Base-by-base conservation (phyloP, 2,113 vertebrate species). In the Motacilla tschutschensis region DNA sequence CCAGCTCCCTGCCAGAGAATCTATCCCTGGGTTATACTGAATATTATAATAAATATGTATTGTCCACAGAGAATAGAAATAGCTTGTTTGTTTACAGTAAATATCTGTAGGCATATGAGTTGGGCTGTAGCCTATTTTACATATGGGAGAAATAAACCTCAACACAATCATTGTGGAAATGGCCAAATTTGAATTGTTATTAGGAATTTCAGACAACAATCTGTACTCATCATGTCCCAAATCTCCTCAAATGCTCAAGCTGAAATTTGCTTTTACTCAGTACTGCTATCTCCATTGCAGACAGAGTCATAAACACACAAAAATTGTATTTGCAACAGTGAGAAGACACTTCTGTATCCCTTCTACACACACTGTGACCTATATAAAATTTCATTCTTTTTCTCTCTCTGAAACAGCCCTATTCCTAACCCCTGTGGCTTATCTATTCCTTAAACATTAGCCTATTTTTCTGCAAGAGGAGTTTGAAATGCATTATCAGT, bases 11-110 rank as follows among this genome's bases (percentile, higher is more conserved):
- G 24, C 51, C 44, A 67, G 57, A 46, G 63, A 73, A 83, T 77
- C 6, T 67, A 1, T 83, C 62, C 82, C 72, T 59, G 64, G 33
- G 31, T 55, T 85, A 38, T 66, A 43, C 4, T 88, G 17, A 20
- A 21, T 46, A 51, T 69, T 79, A 43, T 53, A 50, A n/a, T 83
- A 90, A 91, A 85, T 57, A 33, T 55, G 15, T 64, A 58, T 83
- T 80, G 65, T 80, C 79, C n/a, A 12, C 13, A 17, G 54, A 87
- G 76, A 72, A 28, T 15, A 87, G 64, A 74, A 89, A 83, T 46
- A 64, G 20, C 35, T 92, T 89, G 53, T 75, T 91, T 83, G 53
- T 35, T 92, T 71, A 83, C 57, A 71, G n/a, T 67, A 83, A 87
- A 87, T 91, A 78, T 71, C 70, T 80, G 70, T 75, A 83, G 83